A percentile compares a stretch with the other conserved stretches of the same genome.
Conservation (phyloP, 1,140 invertebrate species). For the Drosophila suzukii region DNA sequence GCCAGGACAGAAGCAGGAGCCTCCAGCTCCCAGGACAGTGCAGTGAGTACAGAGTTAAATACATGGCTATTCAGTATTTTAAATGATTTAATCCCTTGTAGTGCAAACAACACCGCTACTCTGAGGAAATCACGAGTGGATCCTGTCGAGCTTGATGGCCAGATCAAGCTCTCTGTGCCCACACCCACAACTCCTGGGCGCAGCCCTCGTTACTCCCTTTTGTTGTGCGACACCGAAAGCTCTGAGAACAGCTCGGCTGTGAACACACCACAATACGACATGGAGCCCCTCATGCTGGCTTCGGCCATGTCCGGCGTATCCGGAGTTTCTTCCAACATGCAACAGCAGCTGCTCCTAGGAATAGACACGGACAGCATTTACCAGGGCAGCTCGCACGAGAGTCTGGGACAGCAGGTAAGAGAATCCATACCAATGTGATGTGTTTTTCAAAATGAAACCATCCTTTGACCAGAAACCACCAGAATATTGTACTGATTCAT, state of each 20-base stretch:
- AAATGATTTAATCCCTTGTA: background rate
- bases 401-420: constrained; percentile 73
- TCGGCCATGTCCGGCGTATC: constrained; percentile 77
- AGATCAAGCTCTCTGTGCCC: constrained; percentile 60
- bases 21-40: constrained; percentile 1
- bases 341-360: constrained; percentile 69
- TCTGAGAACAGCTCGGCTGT: constrained; percentile 82
- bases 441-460: background rate
- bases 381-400: constrained; percentile 75
- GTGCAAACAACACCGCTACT: constrained; percentile 34
- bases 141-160: constrained; percentile 17
- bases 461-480: background rate
- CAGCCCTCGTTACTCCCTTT: constrained; percentile 80
- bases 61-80: background rate
- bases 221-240: constrained; percentile 75
- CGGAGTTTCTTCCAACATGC: constrained; percentile 71
- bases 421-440: background rate
- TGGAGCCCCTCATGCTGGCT: constrained; percentile 77
- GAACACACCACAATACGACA: constrained; percentile 81
- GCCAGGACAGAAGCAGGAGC: constrained; percentile 38
- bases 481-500: background rate
- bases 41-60: constrained; percentile 41
- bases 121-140: constrained; percentile 43
- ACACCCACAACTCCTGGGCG: constrained; percentile 79
- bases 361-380: constrained; percentile 65